phyloP scores from a whole-genome alignment of 2,888 invertebrate species.

The Lathronympha strigana region DNA sequence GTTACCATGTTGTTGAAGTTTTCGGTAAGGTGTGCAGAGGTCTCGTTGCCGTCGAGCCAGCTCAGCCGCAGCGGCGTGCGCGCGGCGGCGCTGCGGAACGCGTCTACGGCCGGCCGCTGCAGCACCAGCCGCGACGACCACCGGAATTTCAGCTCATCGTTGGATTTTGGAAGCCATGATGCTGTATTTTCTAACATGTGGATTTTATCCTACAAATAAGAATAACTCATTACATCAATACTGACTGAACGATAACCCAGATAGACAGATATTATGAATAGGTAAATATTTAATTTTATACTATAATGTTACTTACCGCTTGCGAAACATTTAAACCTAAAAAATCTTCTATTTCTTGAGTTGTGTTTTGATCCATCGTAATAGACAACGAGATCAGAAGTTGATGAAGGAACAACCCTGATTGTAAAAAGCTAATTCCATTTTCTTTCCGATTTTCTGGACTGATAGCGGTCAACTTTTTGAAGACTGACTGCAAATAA shows the following conservation, averaged over 20 bases:
- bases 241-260: too few relatives aligned
- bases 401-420: constrained; percentile 69
- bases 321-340: constrained; percentile 57
- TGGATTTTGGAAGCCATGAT: constrained; percentile 59
- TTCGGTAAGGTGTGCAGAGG: constrained; percentile 53
- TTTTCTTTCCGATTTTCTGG: constrained; percentile 62
- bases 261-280: too few relatives aligned
- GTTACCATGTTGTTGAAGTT: constrained; percentile 68
- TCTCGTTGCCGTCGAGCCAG: constrained; percentile 59
- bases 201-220: constrained; percentile 59
- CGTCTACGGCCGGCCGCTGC: constrained; percentile 49
- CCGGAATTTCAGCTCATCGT: constrained; percentile 61
- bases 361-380: constrained; percentile 63
- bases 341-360: constrained; percentile 62
- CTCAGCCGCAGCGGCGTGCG: constrained; percentile 54
- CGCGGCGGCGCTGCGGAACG: constrained; percentile 53
- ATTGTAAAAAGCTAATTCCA: constrained; percentile 75
- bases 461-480: constrained; percentile 59
- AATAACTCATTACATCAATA: background rate
- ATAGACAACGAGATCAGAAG: constrained; percentile 64
- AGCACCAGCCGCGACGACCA: constrained; percentile 66
- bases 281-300: too few relatives aligned
- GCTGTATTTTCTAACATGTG: constrained; percentile 57
- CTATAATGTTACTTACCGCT: constrained; percentile 54
- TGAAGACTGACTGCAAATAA: constrained; percentile 64